Conservation (phyloP, 2,113 vertebrate species). For the Crotalus helleri region DNA sequence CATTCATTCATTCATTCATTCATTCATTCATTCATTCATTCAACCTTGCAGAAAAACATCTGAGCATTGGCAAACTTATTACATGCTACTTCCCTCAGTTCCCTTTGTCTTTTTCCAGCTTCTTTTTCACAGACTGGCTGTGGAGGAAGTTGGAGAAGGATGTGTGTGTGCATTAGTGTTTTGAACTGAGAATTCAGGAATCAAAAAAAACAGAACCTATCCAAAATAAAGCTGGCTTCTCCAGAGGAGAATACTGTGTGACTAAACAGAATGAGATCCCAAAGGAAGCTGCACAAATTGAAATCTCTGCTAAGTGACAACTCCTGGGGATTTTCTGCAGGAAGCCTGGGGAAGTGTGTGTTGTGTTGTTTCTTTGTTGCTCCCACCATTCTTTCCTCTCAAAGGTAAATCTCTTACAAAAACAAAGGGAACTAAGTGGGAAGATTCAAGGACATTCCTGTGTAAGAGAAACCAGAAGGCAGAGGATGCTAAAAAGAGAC, state of each 20-base stretch:
- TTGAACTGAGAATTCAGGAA: not conserved
- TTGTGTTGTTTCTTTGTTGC: not conserved
- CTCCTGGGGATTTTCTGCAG: not conserved
- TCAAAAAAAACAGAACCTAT: not conserved
- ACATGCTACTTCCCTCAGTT: not conserved
- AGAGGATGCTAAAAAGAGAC: not conserved
- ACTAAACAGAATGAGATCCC: not conserved
- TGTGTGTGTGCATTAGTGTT: not conserved
- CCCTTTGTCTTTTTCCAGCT: not conserved
- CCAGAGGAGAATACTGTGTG: not conserved
- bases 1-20: not conserved
- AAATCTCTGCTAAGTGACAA: not conserved
- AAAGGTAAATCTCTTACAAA: not conserved
- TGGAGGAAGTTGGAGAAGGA: not conserved
- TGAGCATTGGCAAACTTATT: not conserved
- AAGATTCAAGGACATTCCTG: not conserved
- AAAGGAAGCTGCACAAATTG: not conserved
- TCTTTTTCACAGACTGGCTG: not conserved
- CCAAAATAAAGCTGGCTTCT: not conserved
- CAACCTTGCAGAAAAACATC: not conserved
- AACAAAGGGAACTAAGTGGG: not conserved
- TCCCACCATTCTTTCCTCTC: not conserved
- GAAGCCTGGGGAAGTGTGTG: not conserved
- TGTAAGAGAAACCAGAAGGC: not conserved
- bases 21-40: not conserved